Evolutionary conservation across 2,888 invertebrate genomes (phyloP), one percentile per base, ranked within the genome.

Genomic region (Sminthurides aquaticus): DNA sequence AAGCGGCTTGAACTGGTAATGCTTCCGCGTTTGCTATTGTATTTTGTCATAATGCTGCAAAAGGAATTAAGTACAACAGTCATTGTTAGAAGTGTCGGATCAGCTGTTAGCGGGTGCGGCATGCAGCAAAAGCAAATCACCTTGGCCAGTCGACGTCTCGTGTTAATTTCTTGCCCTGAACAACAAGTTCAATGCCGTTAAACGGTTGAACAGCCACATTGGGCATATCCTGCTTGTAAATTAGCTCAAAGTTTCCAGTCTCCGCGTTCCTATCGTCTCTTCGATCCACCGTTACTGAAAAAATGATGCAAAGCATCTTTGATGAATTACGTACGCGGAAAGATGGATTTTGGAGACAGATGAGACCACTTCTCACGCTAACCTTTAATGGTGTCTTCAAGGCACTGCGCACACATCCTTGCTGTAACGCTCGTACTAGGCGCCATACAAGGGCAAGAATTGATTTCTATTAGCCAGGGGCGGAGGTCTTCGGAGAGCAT

Each of bases 391-490:
- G 90, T 84, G 79, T 95, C 94, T 74, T 90, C 86, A 22, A 93
- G 79, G 2, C 90, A 90, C 73, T 84, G 83, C 2, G 89, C 85
- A 77, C 93, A 94, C 77, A 95, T 85, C 71, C 85, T 83, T 0
- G 89, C 86, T 0, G 94, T 95, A 15, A 94, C 86, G 64, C 85
- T 84, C 0, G 94, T 94, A 27, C 90, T 91, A n/a, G 89, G 86
- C 25, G 86, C 83, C 79, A 95, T 84, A 64, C 91, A 88, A 0
- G 94, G 94, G 76, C 88, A 87, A 1, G 90, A 89, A 81, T 96
- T 95, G 71, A 95, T 92, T 81, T 96, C 95, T 75, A 96, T 89
- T 67, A 95, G 80, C 88, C 92, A 93, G 0, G 93, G 92, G 68
- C 86, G 84, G 74, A 86, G 89, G 75, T 90, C 87, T 75, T 91